Percentiles rank a stretch among this genome's conserved stretches.
phyloP scores from a whole-genome alignment of 1,140 invertebrate genomes.

The Lysiphlebus fabarum region DNA sequence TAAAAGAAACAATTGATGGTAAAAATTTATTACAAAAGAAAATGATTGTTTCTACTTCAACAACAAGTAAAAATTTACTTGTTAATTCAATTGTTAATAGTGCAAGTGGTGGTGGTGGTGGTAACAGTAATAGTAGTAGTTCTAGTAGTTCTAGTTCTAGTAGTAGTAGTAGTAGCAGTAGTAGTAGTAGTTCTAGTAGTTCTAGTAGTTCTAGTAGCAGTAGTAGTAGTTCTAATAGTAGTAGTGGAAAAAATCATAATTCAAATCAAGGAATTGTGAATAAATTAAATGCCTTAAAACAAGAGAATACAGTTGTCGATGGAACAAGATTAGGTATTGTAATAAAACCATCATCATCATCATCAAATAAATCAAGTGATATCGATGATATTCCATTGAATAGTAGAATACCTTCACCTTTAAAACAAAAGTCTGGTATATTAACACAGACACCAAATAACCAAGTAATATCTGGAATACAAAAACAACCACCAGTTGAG shows the following conservation, averaged over 20 bases:
- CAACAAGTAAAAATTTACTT: no score
- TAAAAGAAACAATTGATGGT: constrained; percentile 49
- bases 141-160: no score
- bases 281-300: constrained; percentile 53
- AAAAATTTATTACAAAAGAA: constrained; percentile 52
- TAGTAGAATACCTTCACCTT: constrained; percentile 53
- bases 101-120: constrained; percentile 17
- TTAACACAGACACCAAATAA: constrained; percentile 44
- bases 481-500: constrained; percentile 28
- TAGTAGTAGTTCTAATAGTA: constrained; percentile 27
- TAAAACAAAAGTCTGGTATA: constrained; percentile 46
- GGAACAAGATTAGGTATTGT: constrained; percentile 34
- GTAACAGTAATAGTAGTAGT: no score
- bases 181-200: no score
- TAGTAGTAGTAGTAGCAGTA: no score
- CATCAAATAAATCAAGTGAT: constrained; percentile 42
- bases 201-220: no score
- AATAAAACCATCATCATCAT: constrained; percentile 40
- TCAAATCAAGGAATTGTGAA: constrained; percentile 44
- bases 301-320: constrained; percentile 39
- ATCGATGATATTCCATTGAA: constrained; percentile 53
- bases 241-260: constrained; percentile 47
- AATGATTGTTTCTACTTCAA: constrained; percentile 49
- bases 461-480: constrained; percentile 23
- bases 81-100: constrained; percentile 41